A percentile compares a stretch with the other conserved stretches of the same genome.
Evolutionary conservation across 2,888 invertebrate species (phyloP).

Genomic region (Athalia rosae): DNA sequence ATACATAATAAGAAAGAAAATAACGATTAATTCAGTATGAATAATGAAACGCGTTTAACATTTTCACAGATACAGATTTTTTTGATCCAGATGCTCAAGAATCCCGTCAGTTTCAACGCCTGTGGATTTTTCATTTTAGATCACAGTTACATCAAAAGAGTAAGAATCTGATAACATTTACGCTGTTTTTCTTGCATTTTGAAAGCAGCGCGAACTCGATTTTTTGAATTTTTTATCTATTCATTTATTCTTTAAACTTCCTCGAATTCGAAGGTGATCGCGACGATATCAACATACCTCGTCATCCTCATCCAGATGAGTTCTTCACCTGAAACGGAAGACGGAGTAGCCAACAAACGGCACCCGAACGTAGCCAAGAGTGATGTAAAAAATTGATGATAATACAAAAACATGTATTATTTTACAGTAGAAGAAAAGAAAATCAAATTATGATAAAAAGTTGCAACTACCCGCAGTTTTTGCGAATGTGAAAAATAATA

Average conservation of each 20-base stretch:
- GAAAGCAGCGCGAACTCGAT: too few species aligned
- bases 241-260: too few species aligned
- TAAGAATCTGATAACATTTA: conserved; percentile 39
- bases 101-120: conserved; percentile 52
- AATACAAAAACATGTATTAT: too few species aligned
- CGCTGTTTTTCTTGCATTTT: not conserved
- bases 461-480: too few species aligned
- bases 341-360: not conserved
- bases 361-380: not conserved
- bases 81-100: conserved; percentile 54
- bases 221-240: too few species aligned
- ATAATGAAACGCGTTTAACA: not conserved
- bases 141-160: conserved; percentile 47
- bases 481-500: too few species aligned
- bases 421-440: too few species aligned
- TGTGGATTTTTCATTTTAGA: conserved; percentile 50
- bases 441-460: too few species aligned
- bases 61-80: conserved; percentile 47
- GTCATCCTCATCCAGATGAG: conserved; percentile 52
- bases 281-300: conserved; percentile 51
- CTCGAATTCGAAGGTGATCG: conserved; percentile 40
- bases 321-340: not conserved
- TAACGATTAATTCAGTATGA: too few species aligned
- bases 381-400: too few species aligned
- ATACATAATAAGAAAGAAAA: too few species aligned